Conservation (phyloP, 2,888 invertebrate genomes). For the Acronicta alni region DNA sequence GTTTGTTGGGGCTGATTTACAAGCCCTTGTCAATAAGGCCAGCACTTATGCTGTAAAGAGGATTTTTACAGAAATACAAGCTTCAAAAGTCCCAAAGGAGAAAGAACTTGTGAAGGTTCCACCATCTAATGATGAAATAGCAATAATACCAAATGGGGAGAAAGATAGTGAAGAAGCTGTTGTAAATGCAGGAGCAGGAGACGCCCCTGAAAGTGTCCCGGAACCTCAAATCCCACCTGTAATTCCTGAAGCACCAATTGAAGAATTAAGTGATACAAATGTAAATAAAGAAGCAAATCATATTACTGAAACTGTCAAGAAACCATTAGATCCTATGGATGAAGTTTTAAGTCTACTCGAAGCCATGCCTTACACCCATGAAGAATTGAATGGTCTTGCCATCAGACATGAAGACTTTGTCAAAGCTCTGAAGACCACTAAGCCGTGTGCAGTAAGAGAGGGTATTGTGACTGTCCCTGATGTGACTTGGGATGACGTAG, state of each 20-base stretch:
- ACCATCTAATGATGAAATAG: constrained; percentile 62
- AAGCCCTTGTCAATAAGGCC: constrained; percentile 95
- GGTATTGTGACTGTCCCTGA: constrained; percentile 99
- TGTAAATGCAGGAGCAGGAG: constrained; percentile 54
- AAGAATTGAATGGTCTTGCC: constrained; percentile 90
- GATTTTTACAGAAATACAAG: constrained; percentile 79
- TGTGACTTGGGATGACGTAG: constrained; percentile 99
- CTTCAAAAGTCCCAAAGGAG: constrained; percentile 56
- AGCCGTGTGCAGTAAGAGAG: constrained; percentile 98
- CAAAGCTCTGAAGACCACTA: constrained; percentile 94
- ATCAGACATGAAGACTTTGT: constrained; percentile 94
- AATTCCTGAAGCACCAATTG: constrained; percentile 58
- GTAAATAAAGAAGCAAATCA: constrained; percentile 58
- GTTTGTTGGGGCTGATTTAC: constrained; percentile 98
- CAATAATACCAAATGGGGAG: constrained; percentile 80
- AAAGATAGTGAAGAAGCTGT: constrained; percentile 67
- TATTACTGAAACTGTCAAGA: constrained; percentile 53
- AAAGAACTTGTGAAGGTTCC: constrained; percentile 40
- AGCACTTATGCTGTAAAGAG: constrained; percentile 95
- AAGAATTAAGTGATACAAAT: constrained; percentile 55
- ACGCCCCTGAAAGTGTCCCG: constrained; percentile 58
- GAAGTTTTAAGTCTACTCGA: constrained; percentile 92
- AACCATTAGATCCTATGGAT: constrained; percentile 68
- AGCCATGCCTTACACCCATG: constrained; percentile 90
- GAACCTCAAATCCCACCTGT: constrained; percentile 52